Evolutionary conservation across 2,888 invertebrate species (phyloP), one percentile per base, ranked within the genome.

Genomic region (Melinaea menophilus): DNA sequence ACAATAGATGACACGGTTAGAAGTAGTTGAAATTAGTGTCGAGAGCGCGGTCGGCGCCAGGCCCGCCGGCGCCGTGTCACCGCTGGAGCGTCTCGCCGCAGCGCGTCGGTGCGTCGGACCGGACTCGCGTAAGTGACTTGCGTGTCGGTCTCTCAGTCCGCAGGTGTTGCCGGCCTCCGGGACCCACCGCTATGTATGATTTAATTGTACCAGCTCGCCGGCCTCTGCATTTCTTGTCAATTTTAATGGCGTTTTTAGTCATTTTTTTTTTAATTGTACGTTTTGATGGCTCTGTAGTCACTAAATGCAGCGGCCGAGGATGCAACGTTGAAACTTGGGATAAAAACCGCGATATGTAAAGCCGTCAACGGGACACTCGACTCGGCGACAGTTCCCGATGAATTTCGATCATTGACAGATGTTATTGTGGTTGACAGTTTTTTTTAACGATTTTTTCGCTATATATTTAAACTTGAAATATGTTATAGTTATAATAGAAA

Each of bases 121-220:
- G 60, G 63, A 58, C 34, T 5, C 59, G 59, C 62, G 64, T 65
- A 65, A 65, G 65, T 65, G 61, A 46, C 48, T 47, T 22, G 51
- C n/a, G 59, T 59, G 13, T 35, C 60, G 60, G 55, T 61, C 47
- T 22, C 35, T 61, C 55, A 11, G 34, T 56, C 47, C 60, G 47
- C 60, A 61, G 60, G 47, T 61, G 60, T 34, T 5, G 55, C 60
- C 47, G 51, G 51, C 31, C 48, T 51, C 51, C 51, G 51, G 51
- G 51, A 51, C 45, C 22, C 55, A 1, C 58, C 34, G 54, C 59
- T 56, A 51, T 51, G 51, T 51, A 51, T 51, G 51, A 51, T 59
- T 59, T 63, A 41, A 59, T 59, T 54, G 34, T 35, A 9, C 46
- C n/a, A 13, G 41, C 56, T 61, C 22, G 56, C 56, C 55, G 59